Percentiles rank a stretch among this genome's conserved stretches.
Conservation (phyloP, 2,113 vertebrate species). For the Podarcis cretensis region DNA sequence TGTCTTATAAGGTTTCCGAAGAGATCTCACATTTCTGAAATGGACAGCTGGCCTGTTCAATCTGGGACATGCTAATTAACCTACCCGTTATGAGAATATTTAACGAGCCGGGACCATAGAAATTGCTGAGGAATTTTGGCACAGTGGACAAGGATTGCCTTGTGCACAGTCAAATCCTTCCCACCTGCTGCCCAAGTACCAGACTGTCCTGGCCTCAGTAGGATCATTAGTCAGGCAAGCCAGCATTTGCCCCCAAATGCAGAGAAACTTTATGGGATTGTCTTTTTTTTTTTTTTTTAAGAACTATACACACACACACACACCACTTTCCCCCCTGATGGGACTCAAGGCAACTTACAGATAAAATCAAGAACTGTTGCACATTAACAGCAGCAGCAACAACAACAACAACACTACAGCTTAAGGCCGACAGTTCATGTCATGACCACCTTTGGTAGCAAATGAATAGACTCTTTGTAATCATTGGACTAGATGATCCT, state of each 20-base stretch:
- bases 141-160: conserved; percentile 42
- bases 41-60: conserved; percentile 58
- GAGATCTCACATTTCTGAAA: conserved; percentile 56
- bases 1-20: conserved; percentile 49
- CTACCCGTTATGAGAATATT: conserved; percentile 1
- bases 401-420: too few species aligned
- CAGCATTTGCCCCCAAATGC: not conserved
- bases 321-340: too few species aligned
- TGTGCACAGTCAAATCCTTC: not conserved
- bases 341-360: too few species aligned
- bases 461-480: too few species aligned
- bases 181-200: not conserved
- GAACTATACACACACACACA: too few species aligned
- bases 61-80: conserved; percentile 41
- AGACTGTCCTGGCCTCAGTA: conserved; percentile 23
- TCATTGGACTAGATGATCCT: too few species aligned
- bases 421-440: not conserved
- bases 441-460: not conserved
- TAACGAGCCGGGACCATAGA: conserved; percentile 17
- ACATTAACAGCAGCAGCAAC: too few species aligned
- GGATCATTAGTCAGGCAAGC: not conserved
- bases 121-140: conserved; percentile 35
- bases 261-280: not conserved
- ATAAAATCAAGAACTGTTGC: too few species aligned
- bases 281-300: not conserved